phyloP scores from a whole-genome alignment of 1,140 invertebrate genomes.

The Drosophila nigrodunni region DNA sequence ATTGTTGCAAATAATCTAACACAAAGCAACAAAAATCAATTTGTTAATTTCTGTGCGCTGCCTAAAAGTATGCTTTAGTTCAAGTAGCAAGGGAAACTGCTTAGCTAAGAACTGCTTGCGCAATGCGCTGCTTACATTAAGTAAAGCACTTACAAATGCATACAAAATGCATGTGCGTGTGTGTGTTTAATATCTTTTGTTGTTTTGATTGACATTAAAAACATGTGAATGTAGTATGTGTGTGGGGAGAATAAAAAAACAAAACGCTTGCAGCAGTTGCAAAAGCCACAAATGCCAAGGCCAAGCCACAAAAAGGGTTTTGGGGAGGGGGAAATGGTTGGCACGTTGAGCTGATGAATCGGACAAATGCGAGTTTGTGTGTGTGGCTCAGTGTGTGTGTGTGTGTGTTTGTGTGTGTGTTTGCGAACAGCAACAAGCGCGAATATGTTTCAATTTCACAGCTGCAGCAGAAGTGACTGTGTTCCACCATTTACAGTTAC shows the following conservation, averaged over 20 bases:
- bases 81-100: neutral
- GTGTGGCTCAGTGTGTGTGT: neutral
- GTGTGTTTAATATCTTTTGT: constrained; percentile 8
- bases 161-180: neutral
- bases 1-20: too few relatives aligned
- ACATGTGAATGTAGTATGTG: neutral
- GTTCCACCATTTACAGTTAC: constrained; percentile 36
- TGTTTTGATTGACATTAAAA: constrained; percentile 35
- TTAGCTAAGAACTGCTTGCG: neutral
- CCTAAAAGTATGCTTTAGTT: constrained; percentile 5
- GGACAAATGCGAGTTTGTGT: constrained; percentile 3
- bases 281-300: constrained; percentile 76
- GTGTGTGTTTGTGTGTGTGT: constrained; percentile 33
- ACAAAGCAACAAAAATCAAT: neutral
- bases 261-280: constrained; percentile 16
- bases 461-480: constrained; percentile 14
- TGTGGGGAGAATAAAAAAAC: constrained; percentile 7
- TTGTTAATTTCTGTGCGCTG: neutral
- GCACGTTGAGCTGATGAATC: constrained; percentile 23
- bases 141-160: too few relatives aligned
- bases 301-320: constrained; percentile 42
- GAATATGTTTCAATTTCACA: constrained; percentile 67
- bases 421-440: constrained; percentile 4
- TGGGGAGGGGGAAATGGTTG: constrained; percentile 1
- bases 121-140: neutral